Evolutionary conservation across 2,888 invertebrate species (phyloP).

Genomic region (Laothoe populi): DNA sequence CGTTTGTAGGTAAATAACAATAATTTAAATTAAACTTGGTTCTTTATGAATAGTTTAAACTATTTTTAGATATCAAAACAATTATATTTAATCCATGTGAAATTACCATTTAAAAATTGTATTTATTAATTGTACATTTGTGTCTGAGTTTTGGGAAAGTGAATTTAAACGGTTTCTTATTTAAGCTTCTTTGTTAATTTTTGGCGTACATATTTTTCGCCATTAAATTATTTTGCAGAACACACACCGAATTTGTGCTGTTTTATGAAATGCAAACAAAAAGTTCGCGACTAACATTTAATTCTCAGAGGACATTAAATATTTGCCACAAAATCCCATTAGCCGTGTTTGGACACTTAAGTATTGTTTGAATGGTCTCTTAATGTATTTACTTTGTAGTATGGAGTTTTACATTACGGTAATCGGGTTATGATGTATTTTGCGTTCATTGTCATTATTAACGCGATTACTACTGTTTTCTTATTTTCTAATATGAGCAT

Average conservation of each 20-base stretch:
- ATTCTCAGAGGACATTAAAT: slow-evolving; percentile 45
- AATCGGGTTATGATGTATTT: slow-evolving; percentile 11
- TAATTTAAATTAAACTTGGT: neutral
- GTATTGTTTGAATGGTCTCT: slow-evolving; percentile 34
- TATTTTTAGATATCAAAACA: neutral
- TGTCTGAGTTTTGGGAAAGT: too few relatives aligned
- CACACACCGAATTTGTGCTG: neutral
- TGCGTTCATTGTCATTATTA: neutral
- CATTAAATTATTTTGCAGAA: neutral
- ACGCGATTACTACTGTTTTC: neutral
- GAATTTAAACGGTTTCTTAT: neutral
- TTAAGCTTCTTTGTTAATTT: neutral
- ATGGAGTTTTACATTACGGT: slow-evolving; percentile 25
- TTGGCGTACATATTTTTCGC: neutral
- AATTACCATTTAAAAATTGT: neutral
- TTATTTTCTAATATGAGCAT: neutral
- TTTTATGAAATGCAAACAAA: slow-evolving; percentile 19
- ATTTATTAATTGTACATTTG: neutral
- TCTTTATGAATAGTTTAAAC: neutral
- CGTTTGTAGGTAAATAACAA: neutral
- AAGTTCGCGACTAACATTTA: slow-evolving; percentile 35
- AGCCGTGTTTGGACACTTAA: slow-evolving; percentile 35
- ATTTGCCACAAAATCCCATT: slow-evolving; percentile 41
- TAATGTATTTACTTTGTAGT: slow-evolving; percentile 30
- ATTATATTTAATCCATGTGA: neutral